Evolutionary conservation across 2,888 invertebrate species (phyloP).

Genomic region (Bombylius major): DNA sequence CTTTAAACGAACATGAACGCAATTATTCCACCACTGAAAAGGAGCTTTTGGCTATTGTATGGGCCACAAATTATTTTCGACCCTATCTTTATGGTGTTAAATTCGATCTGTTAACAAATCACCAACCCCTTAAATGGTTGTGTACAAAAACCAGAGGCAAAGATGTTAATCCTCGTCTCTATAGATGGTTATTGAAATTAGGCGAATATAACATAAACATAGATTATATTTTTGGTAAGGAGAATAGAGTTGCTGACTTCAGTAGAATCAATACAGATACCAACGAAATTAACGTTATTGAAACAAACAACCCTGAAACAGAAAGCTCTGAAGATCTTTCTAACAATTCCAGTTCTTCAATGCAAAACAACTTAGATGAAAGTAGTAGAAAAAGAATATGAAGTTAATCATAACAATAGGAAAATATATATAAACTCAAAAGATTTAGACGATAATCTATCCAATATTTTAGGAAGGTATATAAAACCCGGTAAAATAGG

Average conservation of each 20-base stretch:
- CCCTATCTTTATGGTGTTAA: slow-evolving; percentile 23
- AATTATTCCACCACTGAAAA: too few relatives aligned
- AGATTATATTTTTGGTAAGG: slow-evolving; percentile 14
- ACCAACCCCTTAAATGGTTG: slow-evolving; percentile 14
- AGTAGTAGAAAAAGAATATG: not conserved
- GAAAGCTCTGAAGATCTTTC: too few relatives aligned
- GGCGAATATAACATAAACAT: slow-evolving; percentile 12
- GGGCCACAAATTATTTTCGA: too few relatives aligned
- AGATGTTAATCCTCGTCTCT: slow-evolving; percentile 12
- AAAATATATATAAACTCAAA: not conserved
- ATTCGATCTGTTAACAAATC: slow-evolving; percentile 12
- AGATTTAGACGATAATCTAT: not conserved
- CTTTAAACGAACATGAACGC: not conserved
- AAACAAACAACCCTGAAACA: too few relatives aligned
- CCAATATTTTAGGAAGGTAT: not conserved
- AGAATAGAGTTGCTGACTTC: slow-evolving; percentile 14
- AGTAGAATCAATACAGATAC: slow-evolving; percentile 12
- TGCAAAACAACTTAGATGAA: not conserved
- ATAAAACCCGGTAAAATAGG: not conserved
- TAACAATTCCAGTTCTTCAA: too few relatives aligned
- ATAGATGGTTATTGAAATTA: slow-evolving; percentile 12
- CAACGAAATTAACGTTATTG: too few relatives aligned
- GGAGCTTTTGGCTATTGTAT: too few relatives aligned
- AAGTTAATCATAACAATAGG: not conserved
- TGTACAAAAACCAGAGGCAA: slow-evolving; percentile 10